Evolutionary conservation across 2,113 vertebrate genomes (phyloP).

Genomic region (Helogale parvula): DNA sequence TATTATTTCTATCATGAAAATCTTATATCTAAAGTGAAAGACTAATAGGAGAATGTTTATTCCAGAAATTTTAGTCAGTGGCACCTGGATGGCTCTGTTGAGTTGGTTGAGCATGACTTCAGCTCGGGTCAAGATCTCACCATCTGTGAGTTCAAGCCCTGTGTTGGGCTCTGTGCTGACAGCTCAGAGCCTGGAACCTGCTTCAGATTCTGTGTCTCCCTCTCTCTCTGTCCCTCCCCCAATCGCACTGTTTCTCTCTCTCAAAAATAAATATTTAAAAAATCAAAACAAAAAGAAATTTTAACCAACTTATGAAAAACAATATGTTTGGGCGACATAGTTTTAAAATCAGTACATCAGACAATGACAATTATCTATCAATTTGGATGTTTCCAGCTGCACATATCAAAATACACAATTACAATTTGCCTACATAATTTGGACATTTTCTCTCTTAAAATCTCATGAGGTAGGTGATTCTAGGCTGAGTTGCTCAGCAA

Average conservation of each 20-base stretch:
- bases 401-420: neutral
- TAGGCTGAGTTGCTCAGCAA: neutral
- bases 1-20: neutral
- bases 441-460: conserved; percentile 11
- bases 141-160: too few relatives aligned
- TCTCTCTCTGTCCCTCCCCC: too few relatives aligned
- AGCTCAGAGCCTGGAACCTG: too few relatives aligned
- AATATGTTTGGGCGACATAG: neutral
- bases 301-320: neutral
- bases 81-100: too few relatives aligned
- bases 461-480: neutral
- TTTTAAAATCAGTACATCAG: neutral
- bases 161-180: too few relatives aligned
- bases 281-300: neutral
- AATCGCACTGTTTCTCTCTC: too few relatives aligned
- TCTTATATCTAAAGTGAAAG: neutral
- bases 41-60: neutral
- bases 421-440: neutral
- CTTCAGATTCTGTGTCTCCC: too few relatives aligned
- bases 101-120: too few relatives aligned
- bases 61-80: conserved; percentile 18
- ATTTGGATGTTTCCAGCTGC: neutral
- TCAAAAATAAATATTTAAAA: too few relatives aligned
- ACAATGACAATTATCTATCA: neutral
- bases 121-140: too few relatives aligned